Evolutionary conservation across 2,888 invertebrate genomes (phyloP).

Genomic region (Drosophila testacea): DNA sequence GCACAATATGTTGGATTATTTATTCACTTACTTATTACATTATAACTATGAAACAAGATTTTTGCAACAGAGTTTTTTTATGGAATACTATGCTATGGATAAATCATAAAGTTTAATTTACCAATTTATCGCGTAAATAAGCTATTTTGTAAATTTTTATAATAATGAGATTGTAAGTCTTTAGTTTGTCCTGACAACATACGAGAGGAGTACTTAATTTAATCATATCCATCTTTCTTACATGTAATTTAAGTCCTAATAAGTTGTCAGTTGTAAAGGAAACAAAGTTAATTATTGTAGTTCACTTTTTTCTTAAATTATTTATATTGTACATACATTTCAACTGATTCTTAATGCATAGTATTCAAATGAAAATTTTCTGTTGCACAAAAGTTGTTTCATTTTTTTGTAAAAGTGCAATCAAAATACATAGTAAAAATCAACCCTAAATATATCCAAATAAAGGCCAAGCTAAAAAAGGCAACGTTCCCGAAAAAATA

Average conservation of each 20-base stretch:
- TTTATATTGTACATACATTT: constrained; percentile 40
- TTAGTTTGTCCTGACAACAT: not conserved
- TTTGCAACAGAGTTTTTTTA: constrained; percentile 35
- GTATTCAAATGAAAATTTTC: constrained; percentile 8
- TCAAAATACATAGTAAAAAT: constrained; percentile 24
- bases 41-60: constrained; percentile 25
- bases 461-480: constrained; percentile 57
- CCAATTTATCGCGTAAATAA: constrained; percentile 44
- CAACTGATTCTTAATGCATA: constrained; percentile 7
- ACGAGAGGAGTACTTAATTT: not conserved
- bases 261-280: constrained; percentile 8
- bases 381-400: constrained; percentile 31
- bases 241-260: not conserved
- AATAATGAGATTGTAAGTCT: constrained; percentile 14
- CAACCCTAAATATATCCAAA: constrained; percentile 25
- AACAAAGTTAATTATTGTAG: not conserved
- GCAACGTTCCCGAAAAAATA: constrained; percentile 32
- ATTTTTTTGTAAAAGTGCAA: constrained; percentile 40
- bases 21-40: constrained; percentile 41
- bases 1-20: constrained; percentile 65
- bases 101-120: constrained; percentile 12
- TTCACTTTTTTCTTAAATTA: constrained; percentile 9
- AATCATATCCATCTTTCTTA: not conserved
- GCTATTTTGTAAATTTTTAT: constrained; percentile 49
- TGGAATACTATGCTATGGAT: constrained; percentile 5